Base-by-base conservation (phyloP, 2,797 vertebrate species). In the Acipenser oxyrinchus region DNA sequence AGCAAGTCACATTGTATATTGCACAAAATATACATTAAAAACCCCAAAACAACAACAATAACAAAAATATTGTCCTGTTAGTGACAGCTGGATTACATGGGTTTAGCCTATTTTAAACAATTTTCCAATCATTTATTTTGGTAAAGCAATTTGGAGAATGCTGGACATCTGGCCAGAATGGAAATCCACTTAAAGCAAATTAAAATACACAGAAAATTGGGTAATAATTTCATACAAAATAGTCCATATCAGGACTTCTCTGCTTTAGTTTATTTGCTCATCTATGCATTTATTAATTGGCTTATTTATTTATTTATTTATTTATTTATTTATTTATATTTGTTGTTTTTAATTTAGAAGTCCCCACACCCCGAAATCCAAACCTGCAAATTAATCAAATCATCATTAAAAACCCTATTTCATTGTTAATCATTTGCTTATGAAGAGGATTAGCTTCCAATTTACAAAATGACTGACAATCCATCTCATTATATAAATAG, bases 161-260 rank as follows among this genome's bases (percentile, higher is more conserved):
- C 66, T 76, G 81, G 89, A 89, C 89, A 89, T 88, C 87, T 91
- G 88, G 86, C 84, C 86, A 87, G 79, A 79, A 79, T 80, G 78
- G 74, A 83, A 86, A 88, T 83, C 84, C 84, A 89, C 85, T 89
- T 87, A 86, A 80, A 82, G 81, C 64, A 86, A 87, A 89, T 90
- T 84, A 86, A 88, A 88, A 89, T 80, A 83, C 89, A 89, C 87
- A 82, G 81, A 80, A 79, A 78, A 80, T 76, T 62, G 74, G 66
- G 67, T 88, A 88, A 89, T 86, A 79, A 81, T 84, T 88, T 86
- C 80, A 85, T 80, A 85, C 84, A 80, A 83, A 81, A 84, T 88
- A 85, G 83, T 75, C 80, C 75, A 81, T 78, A 82, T 87, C 82
- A 82, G 79, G 76, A 81, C 81, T 87, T 79, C 75, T 78, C 84